Conservation (phyloP, 2,888 invertebrate species). For the Gnatocerus cornutus region DNA sequence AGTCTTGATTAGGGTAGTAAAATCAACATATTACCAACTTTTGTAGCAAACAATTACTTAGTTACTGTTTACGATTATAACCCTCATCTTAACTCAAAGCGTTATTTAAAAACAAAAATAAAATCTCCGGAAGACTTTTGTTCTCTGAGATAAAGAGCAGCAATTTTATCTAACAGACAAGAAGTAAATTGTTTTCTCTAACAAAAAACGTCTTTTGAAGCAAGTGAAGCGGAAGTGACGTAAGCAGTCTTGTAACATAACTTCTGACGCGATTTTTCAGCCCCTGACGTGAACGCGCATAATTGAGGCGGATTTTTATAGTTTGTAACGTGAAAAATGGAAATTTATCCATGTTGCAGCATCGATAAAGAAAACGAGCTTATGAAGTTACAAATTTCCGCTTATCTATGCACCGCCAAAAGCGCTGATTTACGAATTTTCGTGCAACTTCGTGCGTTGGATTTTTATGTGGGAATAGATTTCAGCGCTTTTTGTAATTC, state of each 20-base stretch:
- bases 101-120: constrained; percentile 15
- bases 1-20: constrained; percentile 2
- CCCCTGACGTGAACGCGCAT: constrained; percentile 4
- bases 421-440: constrained; percentile 5
- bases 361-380: constrained; percentile 21
- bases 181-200: constrained; percentile 24
- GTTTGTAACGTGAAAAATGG: constrained; percentile 12
- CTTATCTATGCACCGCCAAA: constrained; percentile 22
- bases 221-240: constrained; percentile 10
- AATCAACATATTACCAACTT: neutral
- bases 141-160: constrained; percentile 5
- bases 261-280: constrained; percentile 5
- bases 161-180: constrained; percentile 21
- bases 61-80: neutral
- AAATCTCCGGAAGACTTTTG: constrained; percentile 16
- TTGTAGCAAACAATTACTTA: constrained; percentile 4
- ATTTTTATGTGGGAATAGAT: neutral
- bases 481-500: neutral
- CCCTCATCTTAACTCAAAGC: constrained; percentile 6
- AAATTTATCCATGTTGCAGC: constrained; percentile 9
- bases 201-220: constrained; percentile 23
- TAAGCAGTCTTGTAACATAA: constrained; percentile 17
- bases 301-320: constrained; percentile 5
- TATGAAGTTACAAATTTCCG: constrained; percentile 28
- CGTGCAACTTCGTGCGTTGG: neutral